These are phyloP conservation scores for Prunella fulvescens DNA, from an alignment of 2,113 vertebrate species.

Conservation along the genomic window DNA sequence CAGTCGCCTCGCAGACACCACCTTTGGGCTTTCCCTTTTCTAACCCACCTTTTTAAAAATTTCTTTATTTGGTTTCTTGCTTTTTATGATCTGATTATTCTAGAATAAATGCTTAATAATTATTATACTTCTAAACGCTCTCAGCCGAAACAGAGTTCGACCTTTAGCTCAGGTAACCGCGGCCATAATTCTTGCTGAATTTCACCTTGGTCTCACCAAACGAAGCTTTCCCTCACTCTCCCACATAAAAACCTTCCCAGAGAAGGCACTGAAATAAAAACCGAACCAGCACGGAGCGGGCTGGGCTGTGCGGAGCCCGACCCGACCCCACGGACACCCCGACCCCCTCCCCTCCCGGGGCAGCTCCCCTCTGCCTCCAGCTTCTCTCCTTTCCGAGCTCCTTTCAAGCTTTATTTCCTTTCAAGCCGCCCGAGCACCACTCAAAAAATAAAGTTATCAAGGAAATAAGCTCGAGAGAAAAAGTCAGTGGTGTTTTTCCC, in stretches of 20 bases:
- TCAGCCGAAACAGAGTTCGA: not conserved
- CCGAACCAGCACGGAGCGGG: not conserved
- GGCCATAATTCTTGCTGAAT: not conserved
- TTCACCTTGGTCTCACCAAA: not conserved
- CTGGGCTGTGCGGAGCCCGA: not conserved
- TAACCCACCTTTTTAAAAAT: no score
- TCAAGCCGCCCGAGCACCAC: not conserved
- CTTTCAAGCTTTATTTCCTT: not conserved
- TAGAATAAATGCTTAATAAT: not conserved
- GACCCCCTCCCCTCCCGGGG: not conserved
- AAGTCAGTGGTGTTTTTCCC: not conserved
- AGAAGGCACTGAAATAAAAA: not conserved
- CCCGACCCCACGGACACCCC: not conserved
- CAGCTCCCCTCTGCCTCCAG: not conserved
- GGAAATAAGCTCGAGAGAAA: not conserved
- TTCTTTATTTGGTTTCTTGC: not conserved
- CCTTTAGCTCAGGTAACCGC: not conserved
- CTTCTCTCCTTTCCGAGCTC: not conserved
- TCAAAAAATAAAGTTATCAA: not conserved
- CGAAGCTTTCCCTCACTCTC: not conserved
- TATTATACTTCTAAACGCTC: not conserved
- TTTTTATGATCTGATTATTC: not conserved
- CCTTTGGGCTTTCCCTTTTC: not conserved
- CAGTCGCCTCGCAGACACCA: not conserved
- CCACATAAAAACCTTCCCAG: not conserved